Evolutionary conservation across 2,113 vertebrate genomes (phyloP), one percentile per base, ranked within the genome.

Genomic region (Nycticorax nycticorax): DNA sequence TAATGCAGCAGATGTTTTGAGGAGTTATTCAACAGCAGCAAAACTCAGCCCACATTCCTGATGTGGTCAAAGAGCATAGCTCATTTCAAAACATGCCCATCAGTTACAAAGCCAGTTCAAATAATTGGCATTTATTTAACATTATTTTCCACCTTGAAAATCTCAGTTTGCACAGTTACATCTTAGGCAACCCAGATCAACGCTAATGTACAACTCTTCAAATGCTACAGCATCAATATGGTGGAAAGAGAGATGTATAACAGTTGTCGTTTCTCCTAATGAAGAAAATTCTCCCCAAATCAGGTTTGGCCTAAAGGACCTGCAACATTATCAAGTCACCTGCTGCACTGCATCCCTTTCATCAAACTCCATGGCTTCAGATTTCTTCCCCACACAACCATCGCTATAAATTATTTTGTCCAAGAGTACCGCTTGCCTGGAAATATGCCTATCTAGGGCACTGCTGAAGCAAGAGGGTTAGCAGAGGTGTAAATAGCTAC

Each of bases 121-220:
- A 84, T 56, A 71, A 93, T 78, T 92, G 87, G 37, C 62, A 92
- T 74, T 74, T 89, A 45, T 81, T 77, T 73, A 69, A 89, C 45
- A 78, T 57, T 82, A 85, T 91, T 96, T 97, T 95, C 68, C 43
- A 96, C 86, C 72, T 75, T 96, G 50, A 89, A 86, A 92, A 93
- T 82, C 53, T 87, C 82, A 48, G 33, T 93, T 88, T 81, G 37
- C 52, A 60, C 55, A 24, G 21, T 53, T 56, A 47, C 18, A 16
- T 33, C 33, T 73, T 16, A 53, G 72, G 41, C 39, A 88, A 41
- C 4, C 6, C 26, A 47, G 28, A 56, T 33, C 45, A 71, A 1
- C 1, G 2, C 6, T 66, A 73, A 39, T 17, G 12, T 39, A 50
- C 63, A 56, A 24, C 17, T 48, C 33, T 57, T 57, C 50, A 80